Evolutionary conservation across 2,797 vertebrate species (phyloP).

Genomic region (Tapera naevia): DNA sequence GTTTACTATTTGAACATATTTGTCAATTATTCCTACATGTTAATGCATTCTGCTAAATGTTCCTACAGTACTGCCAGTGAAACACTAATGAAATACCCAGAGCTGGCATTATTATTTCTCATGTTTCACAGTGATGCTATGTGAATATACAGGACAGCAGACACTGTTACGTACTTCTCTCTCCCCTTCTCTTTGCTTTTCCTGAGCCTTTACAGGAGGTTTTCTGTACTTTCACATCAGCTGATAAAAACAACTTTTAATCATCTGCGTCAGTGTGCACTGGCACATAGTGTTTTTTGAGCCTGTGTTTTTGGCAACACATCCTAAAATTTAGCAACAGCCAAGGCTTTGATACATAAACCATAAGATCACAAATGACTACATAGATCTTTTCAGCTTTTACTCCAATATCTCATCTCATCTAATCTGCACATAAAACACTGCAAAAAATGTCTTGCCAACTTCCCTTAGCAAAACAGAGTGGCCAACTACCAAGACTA

Average conservation of each 20-base stretch:
- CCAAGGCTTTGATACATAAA: neutral
- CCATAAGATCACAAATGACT: neutral
- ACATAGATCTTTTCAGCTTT: neutral
- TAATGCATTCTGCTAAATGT: neutral
- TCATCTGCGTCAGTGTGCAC: rapidly evolving
- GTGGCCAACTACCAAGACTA: neutral
- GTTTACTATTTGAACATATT: neutral
- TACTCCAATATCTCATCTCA: neutral
- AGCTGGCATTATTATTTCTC: neutral
- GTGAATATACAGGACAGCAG: neutral
- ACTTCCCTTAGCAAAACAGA: neutral
- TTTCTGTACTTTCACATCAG: neutral
- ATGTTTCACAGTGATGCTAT: neutral
- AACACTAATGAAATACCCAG: neutral
- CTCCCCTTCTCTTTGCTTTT: neutral
- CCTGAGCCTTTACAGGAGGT: neutral
- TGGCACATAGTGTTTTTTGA: neutral
- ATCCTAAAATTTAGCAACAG: slow-evolving; percentile 10
- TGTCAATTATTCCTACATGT: neutral
- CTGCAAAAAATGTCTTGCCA: neutral
- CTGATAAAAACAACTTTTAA: neutral
- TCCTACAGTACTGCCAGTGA: neutral
- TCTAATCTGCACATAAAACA: neutral
- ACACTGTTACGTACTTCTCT: neutral
- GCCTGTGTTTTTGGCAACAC: neutral